Evolutionary conservation across 1,140 invertebrate genomes (phyloP), one percentile per base, ranked within the genome.

Genomic region (Laodelphax striatellus): DNA sequence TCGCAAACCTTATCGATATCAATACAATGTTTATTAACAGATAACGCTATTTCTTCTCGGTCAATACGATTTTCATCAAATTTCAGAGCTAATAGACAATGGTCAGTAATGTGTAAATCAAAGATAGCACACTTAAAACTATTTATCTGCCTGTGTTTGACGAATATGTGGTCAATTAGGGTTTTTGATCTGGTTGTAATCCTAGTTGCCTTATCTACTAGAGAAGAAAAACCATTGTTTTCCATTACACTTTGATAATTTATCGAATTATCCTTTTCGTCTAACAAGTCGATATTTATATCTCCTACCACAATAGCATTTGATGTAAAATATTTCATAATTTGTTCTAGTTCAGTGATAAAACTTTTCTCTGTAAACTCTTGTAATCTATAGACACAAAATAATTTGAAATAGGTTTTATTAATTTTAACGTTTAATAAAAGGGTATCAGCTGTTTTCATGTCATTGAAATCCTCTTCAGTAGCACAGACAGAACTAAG

Each of bases 381-480:
- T 53, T 53, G 52, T 31, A 55, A 13, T 55, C 54, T 55, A 55
- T 55, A 55, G 24, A 28, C 6, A 28, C 24, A 28, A 28, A 28
- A 6, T 28, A 28, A 6, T 28, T 28, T 28, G 6, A 6, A 2
- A n/a, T n/a, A n/a, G n/a, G n/a, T n/a, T n/a, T n/a, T n/a, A 11
- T 8, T 55, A 42, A 38, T 38, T 56, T 22, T 56, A 38, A 56
- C 31, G n/a, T 56, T 28, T 13, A 56, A 6, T 5, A 56, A 3
- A 56, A 56, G 55, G n/a, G 55, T 41, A 16, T 56, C 55, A 16
- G 55, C 55, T n/a, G 55, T 17, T 56, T n/a, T 41, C 21, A 56
- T 56, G 43, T 5, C 1, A 22, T 9, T 5, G 17, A 41, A 8
- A 42, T 41, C 24, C 6, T 28, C 24, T 8, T 38, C 34, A 14